Evolutionary conservation across 1,140 invertebrate genomes (phyloP).

Genomic region (Penaeus indicus): DNA sequence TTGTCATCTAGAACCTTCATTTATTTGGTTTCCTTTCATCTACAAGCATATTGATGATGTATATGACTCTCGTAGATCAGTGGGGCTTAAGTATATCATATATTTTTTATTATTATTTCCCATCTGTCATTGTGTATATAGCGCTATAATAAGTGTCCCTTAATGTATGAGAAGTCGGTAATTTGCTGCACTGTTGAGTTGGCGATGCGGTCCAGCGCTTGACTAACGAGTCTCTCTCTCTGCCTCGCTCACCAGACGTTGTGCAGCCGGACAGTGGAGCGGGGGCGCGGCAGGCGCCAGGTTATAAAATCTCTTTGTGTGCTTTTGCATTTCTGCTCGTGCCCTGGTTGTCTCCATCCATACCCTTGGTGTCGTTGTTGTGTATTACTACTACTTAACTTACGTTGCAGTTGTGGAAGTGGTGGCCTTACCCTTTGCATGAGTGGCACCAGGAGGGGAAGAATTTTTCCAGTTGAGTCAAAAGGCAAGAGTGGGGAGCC

Average conservation of each 20-base stretch:
- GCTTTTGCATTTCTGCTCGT: background rate
- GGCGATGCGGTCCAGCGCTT: slow-evolving; percentile 63
- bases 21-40: slow-evolving; percentile 49
- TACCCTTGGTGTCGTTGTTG: slow-evolving; percentile 51
- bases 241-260: slow-evolving; percentile 59
- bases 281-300: slow-evolving; percentile 54
- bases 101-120: slow-evolving; percentile 45
- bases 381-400: slow-evolving; percentile 42
- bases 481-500: slow-evolving; percentile 16
- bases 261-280: slow-evolving; percentile 57
- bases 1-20: slow-evolving; percentile 50
- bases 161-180: slow-evolving; percentile 52
- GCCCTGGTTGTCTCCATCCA: slow-evolving; percentile 35
- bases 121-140: slow-evolving; percentile 48
- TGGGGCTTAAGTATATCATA: slow-evolving; percentile 51
- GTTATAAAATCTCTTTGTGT: slow-evolving; percentile 38
- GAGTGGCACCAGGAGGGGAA: slow-evolving; percentile 52
- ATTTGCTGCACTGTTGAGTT: slow-evolving; percentile 55
- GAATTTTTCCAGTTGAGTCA: slow-evolving; percentile 31
- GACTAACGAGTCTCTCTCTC: slow-evolving; percentile 62
- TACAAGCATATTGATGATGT: slow-evolving; percentile 48
- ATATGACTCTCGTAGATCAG: slow-evolving; percentile 51
- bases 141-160: slow-evolving; percentile 44
- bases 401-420: slow-evolving; percentile 41
- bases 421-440: slow-evolving; percentile 51